Conservation (phyloP, 1,140 invertebrate genomes). For the Diploscapter pachys region DNA sequence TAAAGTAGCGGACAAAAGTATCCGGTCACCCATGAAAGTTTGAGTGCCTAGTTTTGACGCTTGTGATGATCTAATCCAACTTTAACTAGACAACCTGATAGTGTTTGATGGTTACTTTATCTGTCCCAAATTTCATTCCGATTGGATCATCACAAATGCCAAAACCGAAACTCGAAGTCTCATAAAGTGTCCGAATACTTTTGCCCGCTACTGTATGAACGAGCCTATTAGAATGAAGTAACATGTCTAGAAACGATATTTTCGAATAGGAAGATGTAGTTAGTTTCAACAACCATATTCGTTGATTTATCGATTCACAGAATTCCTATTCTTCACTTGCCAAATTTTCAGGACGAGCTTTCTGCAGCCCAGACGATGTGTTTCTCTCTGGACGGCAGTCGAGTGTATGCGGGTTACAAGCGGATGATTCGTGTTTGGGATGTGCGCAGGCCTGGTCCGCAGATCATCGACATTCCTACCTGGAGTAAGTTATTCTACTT, state of each 20-base stretch:
- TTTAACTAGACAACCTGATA: no score
- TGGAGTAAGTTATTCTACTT: slow-evolving; percentile 31
- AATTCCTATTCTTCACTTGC: neutral
- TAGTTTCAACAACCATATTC: neutral
- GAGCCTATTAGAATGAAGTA: neutral
- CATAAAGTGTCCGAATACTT: no score
- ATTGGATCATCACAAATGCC: no score
- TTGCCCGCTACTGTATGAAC: neutral
- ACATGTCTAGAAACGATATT: neutral
- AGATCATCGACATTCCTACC: slow-evolving; percentile 42
- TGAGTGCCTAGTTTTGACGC: no score
- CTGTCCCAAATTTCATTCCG: no score
- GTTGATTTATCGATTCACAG: neutral
- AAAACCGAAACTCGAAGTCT: no score
- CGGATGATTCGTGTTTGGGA: slow-evolving; percentile 36
- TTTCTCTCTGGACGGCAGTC: slow-evolving; percentile 37
- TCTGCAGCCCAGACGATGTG: slow-evolving; percentile 37
- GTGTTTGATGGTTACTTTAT: no score
- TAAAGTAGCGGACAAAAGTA: neutral
- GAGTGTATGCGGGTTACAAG: slow-evolving; percentile 37
- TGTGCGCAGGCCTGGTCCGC: slow-evolving; percentile 31
- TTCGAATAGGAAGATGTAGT: neutral
- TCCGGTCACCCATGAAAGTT: no score
- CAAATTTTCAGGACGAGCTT: slow-evolving; percentile 35
- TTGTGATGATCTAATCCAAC: no score